Evolutionary conservation across 2,888 invertebrate genomes (phyloP).

Genomic region (Dione vanillae): DNA sequence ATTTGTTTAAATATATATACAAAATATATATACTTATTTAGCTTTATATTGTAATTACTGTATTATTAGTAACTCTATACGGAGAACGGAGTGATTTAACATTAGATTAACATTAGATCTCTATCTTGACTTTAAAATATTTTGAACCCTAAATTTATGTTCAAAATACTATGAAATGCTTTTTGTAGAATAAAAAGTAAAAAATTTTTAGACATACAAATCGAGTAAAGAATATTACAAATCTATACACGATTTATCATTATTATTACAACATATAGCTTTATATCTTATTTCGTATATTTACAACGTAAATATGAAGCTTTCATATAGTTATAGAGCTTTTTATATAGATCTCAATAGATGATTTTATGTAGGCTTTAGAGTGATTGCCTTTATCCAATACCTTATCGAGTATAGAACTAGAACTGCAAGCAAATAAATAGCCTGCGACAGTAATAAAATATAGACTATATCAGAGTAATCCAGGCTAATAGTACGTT

Average conservation of each 20-base stretch:
- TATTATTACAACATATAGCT: no score
- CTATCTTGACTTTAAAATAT: no score
- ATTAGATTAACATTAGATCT: no score
- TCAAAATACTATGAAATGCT: no score
- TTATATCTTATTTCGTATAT: background rate
- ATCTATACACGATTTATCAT: no score
- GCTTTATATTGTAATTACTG: background rate
- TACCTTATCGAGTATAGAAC: slow-evolving; percentile 3
- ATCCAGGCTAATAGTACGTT: slow-evolving; percentile 62
- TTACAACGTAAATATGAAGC: background rate
- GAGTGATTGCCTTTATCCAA: slow-evolving; percentile 8
- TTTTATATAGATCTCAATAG: background rate
- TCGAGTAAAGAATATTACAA: no score
- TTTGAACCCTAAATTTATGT: no score
- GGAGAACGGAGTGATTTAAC: no score
- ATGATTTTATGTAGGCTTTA: background rate
- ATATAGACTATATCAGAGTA: slow-evolving; percentile 39
- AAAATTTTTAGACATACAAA: no score
- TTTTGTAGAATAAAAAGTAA: no score
- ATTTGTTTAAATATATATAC: no score
- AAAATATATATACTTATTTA: no score
- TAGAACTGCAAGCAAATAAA: slow-evolving; percentile 13
- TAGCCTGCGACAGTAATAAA: slow-evolving; percentile 28
- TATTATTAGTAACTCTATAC: background rate
- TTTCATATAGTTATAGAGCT: background rate